These are phyloP conservation scores for Pangasius larnaudii DNA, from an alignment of 2,797 vertebrate genomes.

Conservation along the genomic window DNA sequence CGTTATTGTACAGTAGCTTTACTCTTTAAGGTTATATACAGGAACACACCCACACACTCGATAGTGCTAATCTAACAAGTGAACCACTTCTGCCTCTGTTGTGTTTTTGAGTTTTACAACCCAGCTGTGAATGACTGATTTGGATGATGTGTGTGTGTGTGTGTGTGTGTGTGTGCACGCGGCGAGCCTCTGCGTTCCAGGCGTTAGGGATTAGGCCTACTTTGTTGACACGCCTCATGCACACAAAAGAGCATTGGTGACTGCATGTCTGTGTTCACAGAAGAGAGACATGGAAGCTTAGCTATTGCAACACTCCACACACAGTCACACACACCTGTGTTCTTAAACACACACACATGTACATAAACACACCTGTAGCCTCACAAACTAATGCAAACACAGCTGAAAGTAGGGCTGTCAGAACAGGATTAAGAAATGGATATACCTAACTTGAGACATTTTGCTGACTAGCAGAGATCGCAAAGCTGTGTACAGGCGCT, in stretches of 20 bases:
- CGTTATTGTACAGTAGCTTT: conserved; percentile 25
- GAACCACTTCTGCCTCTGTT: conserved; percentile 28
- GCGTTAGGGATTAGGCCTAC: conserved; percentile 58
- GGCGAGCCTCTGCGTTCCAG: background rate
- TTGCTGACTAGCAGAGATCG: background rate
- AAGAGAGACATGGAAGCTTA: conserved; percentile 52
- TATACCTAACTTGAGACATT: background rate
- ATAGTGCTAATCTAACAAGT: conserved; percentile 34
- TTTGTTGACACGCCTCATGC: conserved; percentile 55
- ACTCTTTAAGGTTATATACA: conserved; percentile 12
- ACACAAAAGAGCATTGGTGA: conserved; percentile 72
- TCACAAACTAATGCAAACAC: background rate
- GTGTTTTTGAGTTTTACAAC: conserved; percentile 39
- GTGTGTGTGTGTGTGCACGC: conserved; percentile 1
- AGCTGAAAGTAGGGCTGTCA: background rate
- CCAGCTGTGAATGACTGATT: conserved; percentile 33
- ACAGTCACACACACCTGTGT: conserved; percentile 55
- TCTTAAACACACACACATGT: background rate
- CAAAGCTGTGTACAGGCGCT: background rate
- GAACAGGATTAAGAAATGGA: background rate
- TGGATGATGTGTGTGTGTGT: background rate
- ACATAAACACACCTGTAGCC: conserved; percentile 35
- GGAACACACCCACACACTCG: conserved; percentile 33
- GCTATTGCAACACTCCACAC: conserved; percentile 69
- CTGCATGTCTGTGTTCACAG: conserved; percentile 75